Base-by-base conservation (phyloP, 2,888 invertebrate species). In the Catocala fraxini region DNA sequence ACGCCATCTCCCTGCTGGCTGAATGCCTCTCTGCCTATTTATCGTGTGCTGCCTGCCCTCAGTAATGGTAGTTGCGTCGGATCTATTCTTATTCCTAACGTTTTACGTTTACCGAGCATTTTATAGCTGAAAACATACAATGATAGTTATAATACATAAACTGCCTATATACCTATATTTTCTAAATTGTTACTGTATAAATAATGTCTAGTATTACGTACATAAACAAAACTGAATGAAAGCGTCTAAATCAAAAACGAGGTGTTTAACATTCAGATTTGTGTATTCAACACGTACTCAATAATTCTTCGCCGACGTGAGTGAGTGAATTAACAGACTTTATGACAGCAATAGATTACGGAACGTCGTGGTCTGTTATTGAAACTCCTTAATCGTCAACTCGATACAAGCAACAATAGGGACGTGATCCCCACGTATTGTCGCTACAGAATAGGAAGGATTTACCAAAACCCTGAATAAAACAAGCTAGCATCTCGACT, bases 361-460 rank as follows among this genome's bases (percentile, higher is more conserved):
- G 57, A 70, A 70, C 72, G 71, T 68, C 64, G 73, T 71, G 80
- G 78, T 72, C 76, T 82, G 79, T 81, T 88, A 87, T 89, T 86
- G 88, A 88, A 87, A 80, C 85, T 75, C 86, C 82, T 86, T 91
- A 90, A 91, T 90, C 90, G 88, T 85, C 86, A 84, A 85, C 89
- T 88, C 87, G 84, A 89, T 89, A 88, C 82, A 79, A 75, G 71
- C 86, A 84, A 91, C 91, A 91, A 91, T 86, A 72, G 88, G 59
- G 81, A 72, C 72, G 75, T 87, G 89, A 90, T 89, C 89, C 85
- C 77, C 61, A 77, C 74, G 86, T 83, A 91, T 91, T 92, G 91
- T 91, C 83, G 85, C 80, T 73, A 79, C 79, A 89, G 90, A 91
- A 92, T 90, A 80, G 87, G 81, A 89, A 85, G 90, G 92, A 90